Conservation (phyloP, 1,140 invertebrate genomes). For the Pinna nobilis region DNA sequence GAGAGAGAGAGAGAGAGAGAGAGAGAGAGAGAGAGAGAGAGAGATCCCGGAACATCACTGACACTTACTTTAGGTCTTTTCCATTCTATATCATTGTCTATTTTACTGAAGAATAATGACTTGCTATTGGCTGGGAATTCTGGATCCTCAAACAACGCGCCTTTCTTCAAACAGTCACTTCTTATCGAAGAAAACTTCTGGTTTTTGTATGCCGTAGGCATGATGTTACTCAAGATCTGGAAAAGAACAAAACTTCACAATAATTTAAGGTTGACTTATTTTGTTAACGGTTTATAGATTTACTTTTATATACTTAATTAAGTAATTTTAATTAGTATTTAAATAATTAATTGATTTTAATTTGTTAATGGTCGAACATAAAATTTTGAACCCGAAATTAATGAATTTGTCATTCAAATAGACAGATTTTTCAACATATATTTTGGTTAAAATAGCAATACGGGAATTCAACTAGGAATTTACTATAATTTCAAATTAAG, state of each 20-base stretch:
- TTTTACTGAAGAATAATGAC: conserved; percentile 63
- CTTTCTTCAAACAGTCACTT: conserved; percentile 65
- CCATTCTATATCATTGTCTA: conserved; percentile 68
- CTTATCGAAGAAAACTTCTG: conserved; percentile 72
- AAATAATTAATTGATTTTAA: too few species aligned
- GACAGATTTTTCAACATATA: too few species aligned
- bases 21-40: not conserved
- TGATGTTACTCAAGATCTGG: conserved; percentile 36
- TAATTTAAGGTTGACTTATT: too few species aligned
- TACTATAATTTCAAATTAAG: too few species aligned
- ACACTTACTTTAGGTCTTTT: conserved; percentile 64
- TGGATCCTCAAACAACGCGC: conserved; percentile 62
- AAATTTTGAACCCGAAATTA: too few species aligned
- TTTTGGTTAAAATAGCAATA: too few species aligned
- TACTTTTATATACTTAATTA: too few species aligned
- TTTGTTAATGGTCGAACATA: too few species aligned
- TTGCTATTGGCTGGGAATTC: conserved; percentile 66
- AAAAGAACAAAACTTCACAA: conserved; percentile 11
- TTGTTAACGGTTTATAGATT: too few species aligned
- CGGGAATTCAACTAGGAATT: too few species aligned
- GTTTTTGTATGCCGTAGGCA: conserved; percentile 66
- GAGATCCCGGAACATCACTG: not conserved
- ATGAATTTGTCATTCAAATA: too few species aligned
- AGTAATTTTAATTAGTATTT: too few species aligned
- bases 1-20: conserved; percentile 1